Conservation (phyloP, 2,888 invertebrate genomes). For the Volucella inanis region DNA sequence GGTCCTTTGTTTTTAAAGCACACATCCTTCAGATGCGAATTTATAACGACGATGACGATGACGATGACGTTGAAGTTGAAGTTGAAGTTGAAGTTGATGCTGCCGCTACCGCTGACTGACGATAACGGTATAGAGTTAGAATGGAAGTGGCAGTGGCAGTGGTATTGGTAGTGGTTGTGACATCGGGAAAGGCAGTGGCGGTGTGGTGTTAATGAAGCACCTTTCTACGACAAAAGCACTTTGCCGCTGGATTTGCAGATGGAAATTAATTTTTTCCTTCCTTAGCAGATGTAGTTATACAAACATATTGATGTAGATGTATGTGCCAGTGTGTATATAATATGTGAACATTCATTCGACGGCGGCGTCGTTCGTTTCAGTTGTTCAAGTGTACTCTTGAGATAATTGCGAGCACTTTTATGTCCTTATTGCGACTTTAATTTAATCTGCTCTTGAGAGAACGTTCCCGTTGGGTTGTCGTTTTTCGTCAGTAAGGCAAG, state of each 20-base stretch:
- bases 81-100: background rate
- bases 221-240: constrained; percentile 69
- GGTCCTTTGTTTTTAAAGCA: constrained; percentile 37
- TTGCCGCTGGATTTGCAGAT: constrained; percentile 73
- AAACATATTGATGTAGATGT: background rate
- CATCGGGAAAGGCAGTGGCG: constrained; percentile 2
- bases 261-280: constrained; percentile 61
- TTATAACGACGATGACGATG: constrained; percentile 1
- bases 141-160: background rate
- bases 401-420: constrained; percentile 75
- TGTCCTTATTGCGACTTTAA: constrained; percentile 74
- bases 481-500: background rate
- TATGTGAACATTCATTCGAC: constrained; percentile 3
- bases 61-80: constrained; percentile 1
- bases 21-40: constrained; percentile 46
- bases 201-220: constrained; percentile 70
- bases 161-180: background rate
- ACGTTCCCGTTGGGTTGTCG: constrained; percentile 27
- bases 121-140: no score
- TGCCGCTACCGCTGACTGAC: no score
- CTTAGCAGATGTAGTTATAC: background rate
- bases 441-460: constrained; percentile 72
- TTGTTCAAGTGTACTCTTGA: constrained; percentile 70
- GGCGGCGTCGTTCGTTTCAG: constrained; percentile 47
- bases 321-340: background rate